Conservation (phyloP, 1,140 invertebrate genomes). For the Anastrepha ludens region DNA sequence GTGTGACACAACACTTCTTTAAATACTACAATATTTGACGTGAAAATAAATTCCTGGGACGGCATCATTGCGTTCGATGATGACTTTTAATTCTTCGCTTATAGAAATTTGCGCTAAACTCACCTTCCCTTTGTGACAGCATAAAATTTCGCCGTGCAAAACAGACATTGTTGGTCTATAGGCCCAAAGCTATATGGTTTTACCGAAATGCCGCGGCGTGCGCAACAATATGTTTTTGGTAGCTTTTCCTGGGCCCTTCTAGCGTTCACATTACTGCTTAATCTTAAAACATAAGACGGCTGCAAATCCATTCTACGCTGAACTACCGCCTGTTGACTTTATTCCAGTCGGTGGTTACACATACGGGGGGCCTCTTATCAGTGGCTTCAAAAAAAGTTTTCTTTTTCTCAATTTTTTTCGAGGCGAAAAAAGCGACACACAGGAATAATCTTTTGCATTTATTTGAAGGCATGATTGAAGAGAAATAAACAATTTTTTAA, state of each 20-base stretch:
- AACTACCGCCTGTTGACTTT: background rate
- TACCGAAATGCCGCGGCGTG: background rate
- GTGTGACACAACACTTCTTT: too few relatives aligned
- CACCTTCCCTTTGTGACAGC: conserved; percentile 32
- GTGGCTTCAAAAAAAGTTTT: too few relatives aligned
- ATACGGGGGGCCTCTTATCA: too few relatives aligned
- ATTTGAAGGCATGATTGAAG: too few relatives aligned
- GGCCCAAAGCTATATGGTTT: background rate
- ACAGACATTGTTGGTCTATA: background rate
- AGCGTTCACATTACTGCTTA: background rate
- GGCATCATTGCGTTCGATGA: conserved; percentile 3
- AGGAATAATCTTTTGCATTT: too few relatives aligned
- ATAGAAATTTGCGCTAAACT: conserved; percentile 11
- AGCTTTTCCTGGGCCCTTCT: background rate
- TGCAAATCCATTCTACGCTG: background rate
- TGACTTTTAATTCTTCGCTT: background rate
- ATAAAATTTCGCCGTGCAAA: conserved; percentile 2
- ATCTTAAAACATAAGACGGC: background rate
- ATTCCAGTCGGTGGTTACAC: too few relatives aligned
- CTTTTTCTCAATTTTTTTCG: too few relatives aligned
- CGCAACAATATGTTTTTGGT: background rate
- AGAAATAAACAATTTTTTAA: too few relatives aligned
- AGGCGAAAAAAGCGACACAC: too few relatives aligned
- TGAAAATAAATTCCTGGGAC: background rate
- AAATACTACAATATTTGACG: too few relatives aligned